phyloP scores from a whole-genome alignment of 1,140 invertebrate genomes.

The Teleogryllus occipitalis region DNA sequence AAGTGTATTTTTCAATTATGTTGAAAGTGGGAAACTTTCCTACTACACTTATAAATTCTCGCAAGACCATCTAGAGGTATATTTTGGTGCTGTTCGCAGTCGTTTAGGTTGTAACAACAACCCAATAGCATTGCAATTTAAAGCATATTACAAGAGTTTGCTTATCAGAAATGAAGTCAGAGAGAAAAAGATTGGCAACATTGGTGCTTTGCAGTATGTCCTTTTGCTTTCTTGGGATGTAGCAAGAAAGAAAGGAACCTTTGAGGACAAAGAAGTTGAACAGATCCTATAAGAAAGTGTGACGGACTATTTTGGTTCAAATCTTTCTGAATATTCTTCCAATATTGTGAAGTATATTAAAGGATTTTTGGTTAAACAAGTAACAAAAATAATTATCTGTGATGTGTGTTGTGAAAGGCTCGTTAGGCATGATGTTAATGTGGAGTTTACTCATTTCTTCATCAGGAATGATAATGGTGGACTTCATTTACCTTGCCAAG shows the following conservation, averaged over 20 bases:
- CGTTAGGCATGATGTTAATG: too few species aligned
- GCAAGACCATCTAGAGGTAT: neutral
- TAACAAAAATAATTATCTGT: too few species aligned
- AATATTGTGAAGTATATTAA: too few species aligned
- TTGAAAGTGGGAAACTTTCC: neutral
- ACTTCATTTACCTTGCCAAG: too few species aligned
- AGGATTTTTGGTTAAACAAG: too few species aligned
- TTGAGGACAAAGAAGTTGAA: too few species aligned
- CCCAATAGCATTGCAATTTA: neutral
- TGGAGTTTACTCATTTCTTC: too few species aligned
- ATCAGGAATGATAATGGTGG: too few species aligned
- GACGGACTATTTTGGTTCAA: too few species aligned
- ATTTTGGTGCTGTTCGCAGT: neutral
- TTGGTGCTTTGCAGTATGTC: neutral
- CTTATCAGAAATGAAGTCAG: neutral
- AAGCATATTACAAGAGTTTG: neutral
- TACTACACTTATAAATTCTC: neutral
- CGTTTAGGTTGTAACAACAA: neutral
- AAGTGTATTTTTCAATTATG: neutral
- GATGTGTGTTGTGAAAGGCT: too few species aligned
- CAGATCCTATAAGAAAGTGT: too few species aligned
- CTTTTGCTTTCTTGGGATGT: neutral
- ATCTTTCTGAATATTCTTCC: too few species aligned
- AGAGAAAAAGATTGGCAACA: neutral
- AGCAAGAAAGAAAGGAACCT: neutral